Evolutionary conservation across 2,113 vertebrate genomes (phyloP), one percentile per base, ranked within the genome.

Genomic region (Malurus alboscapulatus): DNA sequence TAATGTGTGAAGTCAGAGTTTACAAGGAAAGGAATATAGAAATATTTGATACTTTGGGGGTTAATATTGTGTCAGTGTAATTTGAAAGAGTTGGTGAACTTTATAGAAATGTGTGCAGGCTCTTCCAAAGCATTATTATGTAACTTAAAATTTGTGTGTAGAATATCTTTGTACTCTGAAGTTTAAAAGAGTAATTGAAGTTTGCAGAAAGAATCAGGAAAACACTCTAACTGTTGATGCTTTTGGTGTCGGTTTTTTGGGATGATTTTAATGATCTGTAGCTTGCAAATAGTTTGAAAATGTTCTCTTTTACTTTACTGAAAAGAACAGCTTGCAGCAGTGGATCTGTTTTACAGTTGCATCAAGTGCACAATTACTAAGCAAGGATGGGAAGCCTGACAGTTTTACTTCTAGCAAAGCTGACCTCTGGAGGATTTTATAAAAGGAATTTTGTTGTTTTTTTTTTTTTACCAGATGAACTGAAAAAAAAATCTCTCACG

Each of bases 141-240:
- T 80, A 83, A 51, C 32, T 21, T 80, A 61, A 89, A 88, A 48
- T 83, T 79, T 85, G 25, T 75, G 50, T 61, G 17, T 69, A 73
- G 42, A 93, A 82, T 51, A 29, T 54, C 78, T 91, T 92, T 84
- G 25, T 94, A 63, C 24, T 92, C 19, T 68, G 8, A 68, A 84
- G 71, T 93, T 94, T 80, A 92, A 86, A 88, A 63, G 30, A 61
- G 13, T 54, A 93, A 87, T 53, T 80, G 84, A 89, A 96, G 66
- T 69, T 90, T 87, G 82, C 22, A 51, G 90, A 89, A 67, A 34
- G 54, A 66, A 42, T 69, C 16, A 17, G 75, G 75, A 90, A 90
- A 93, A 88, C 67, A 47, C 26, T 77, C 26, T 90, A 76, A 65
- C 30, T 76, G 5, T 66, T 40, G 53, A 29, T 79, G 47, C n/a